Evolutionary conservation across 2,888 invertebrate genomes (phyloP).

Genomic region (Uropetala carovei): DNA sequence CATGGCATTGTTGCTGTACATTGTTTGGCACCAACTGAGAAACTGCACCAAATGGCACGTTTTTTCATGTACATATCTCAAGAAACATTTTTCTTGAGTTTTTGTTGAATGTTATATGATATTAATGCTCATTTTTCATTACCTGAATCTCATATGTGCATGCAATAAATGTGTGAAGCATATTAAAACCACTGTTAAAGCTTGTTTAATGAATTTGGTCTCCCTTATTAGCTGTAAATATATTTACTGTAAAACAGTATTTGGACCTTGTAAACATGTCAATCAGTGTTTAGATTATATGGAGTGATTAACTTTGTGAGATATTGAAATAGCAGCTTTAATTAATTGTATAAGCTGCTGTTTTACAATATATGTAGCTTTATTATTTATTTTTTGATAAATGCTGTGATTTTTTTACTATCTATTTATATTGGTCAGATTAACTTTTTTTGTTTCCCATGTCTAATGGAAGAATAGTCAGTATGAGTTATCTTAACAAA

Average conservation of each 20-base stretch:
- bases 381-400: conserved; percentile 55
- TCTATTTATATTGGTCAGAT: conserved; percentile 21
- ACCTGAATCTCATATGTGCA: conserved; percentile 48
- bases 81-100: conserved; percentile 55
- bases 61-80: conserved; percentile 61
- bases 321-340: conserved; percentile 53
- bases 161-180: conserved; percentile 57
- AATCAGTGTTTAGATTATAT: conserved; percentile 32
- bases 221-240: conserved; percentile 43
- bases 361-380: conserved; percentile 41
- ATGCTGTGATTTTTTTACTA: conserved; percentile 54
- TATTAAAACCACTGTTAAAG: conserved; percentile 37
- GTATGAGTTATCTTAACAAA: conserved; percentile 41
- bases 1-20: conserved; percentile 52
- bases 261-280: conserved; percentile 40
- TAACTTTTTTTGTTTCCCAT: conserved; percentile 29
- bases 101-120: conserved; percentile 57
- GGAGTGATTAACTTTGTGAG: conserved; percentile 51
- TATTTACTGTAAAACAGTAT: conserved; percentile 47
- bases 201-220: conserved; percentile 42
- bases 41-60: conserved; percentile 40
- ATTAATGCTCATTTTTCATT: conserved; percentile 51
- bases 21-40: conserved; percentile 53
- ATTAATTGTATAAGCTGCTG: conserved; percentile 56
- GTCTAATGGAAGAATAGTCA: conserved; percentile 50